A percentile compares a stretch with the other conserved stretches of the same genome.
Evolutionary conservation across 35 echinoderm and acorn worm species (phyloP).

Genomic region (Apostichopus japonicus): DNA sequence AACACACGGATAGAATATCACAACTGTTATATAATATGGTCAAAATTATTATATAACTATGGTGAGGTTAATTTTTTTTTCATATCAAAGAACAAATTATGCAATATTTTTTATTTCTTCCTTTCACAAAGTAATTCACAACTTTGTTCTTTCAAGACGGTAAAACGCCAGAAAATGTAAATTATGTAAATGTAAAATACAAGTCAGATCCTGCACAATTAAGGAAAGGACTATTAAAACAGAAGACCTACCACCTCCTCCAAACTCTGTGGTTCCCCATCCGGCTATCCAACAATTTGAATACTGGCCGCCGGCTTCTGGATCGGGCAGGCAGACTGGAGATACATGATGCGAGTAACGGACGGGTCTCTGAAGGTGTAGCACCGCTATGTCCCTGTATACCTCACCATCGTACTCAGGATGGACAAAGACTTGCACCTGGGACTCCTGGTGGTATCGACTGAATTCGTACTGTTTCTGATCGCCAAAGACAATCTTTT

Average conservation of each 20-base stretch:
- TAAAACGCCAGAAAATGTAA: too few species aligned
- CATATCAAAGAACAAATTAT: too few species aligned
- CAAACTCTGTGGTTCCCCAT: conserved; percentile 82
- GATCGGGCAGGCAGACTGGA: conserved; percentile 64
- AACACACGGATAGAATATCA: too few species aligned
- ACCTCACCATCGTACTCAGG: conserved; percentile 7
- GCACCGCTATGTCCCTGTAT: conserved; percentile 76
- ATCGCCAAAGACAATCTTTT: conserved; percentile 20
- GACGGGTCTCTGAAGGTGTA: conserved; percentile 59
- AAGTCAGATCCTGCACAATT: too few species aligned
- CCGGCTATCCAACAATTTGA: conserved; percentile 86
- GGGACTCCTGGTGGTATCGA: conserved; percentile 1
- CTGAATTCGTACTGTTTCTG: not conserved
- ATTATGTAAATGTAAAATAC: too few species aligned
- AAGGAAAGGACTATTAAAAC: too few species aligned
- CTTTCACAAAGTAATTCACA: too few species aligned
- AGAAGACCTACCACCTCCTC: not conserved
- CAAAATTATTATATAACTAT: too few species aligned
- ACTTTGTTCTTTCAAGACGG: too few species aligned
- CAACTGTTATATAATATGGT: too few species aligned
- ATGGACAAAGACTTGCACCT: conserved; percentile 7
- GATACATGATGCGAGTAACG: conserved; percentile 51
- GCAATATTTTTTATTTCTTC: too few species aligned
- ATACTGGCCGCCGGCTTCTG: not conserved
- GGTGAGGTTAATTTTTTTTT: too few species aligned